These are phyloP conservation scores for Ametastegia equiseti DNA, from an alignment of 2,888 invertebrate genomes.

Conservation along the genomic window DNA sequence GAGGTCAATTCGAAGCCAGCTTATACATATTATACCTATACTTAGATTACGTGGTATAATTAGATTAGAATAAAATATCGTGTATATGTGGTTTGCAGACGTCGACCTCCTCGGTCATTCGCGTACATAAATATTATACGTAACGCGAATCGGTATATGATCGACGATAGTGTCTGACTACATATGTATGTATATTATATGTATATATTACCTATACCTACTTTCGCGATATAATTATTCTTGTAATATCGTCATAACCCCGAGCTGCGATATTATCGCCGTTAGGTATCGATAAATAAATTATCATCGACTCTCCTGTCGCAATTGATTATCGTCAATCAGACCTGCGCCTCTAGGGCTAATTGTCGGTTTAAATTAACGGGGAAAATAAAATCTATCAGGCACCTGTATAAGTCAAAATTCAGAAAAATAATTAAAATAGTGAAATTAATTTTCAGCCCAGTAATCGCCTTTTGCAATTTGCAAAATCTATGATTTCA, in stretches of 20 bases:
- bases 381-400: neutral
- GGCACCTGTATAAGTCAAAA: neutral
- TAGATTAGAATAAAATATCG: neutral
- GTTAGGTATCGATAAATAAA: neutral
- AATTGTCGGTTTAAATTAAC: neutral
- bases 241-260: neutral
- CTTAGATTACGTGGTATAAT: neutral
- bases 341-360: neutral
- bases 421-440: too few relatives aligned
- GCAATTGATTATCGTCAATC: neutral
- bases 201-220: too few relatives aligned
- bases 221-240: conserved; percentile 3
- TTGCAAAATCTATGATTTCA: too few relatives aligned
- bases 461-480: too few relatives aligned
- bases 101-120: neutral
- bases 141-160: neutral
- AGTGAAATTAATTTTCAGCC: too few relatives aligned
- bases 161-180: too few relatives aligned
- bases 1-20: neutral
- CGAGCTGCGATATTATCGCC: neutral
- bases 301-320: neutral
- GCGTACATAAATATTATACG: too few relatives aligned
- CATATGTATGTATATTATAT: too few relatives aligned
- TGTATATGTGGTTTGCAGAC: neutral
- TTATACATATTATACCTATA: too few relatives aligned